Conservation (phyloP, 2,888 invertebrate species). For the Oxytorus armatus region DNA sequence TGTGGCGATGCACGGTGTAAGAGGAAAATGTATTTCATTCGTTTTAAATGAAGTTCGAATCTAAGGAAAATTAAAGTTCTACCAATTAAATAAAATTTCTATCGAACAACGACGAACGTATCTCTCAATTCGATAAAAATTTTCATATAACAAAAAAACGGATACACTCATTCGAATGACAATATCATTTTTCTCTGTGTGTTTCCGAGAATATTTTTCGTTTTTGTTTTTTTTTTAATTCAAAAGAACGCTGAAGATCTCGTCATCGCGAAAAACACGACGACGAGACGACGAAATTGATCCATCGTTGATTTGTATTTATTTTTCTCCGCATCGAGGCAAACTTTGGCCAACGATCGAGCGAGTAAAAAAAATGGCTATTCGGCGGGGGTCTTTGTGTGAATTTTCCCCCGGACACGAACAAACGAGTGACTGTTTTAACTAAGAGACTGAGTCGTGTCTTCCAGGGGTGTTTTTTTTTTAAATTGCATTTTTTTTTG, state of each 20-base stretch:
- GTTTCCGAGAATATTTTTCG: too few relatives aligned
- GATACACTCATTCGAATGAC: too few relatives aligned
- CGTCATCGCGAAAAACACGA: slow-evolving; percentile 43
- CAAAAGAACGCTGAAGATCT: slow-evolving; percentile 55
- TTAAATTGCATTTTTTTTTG: slow-evolving; percentile 39
- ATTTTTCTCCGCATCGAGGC: slow-evolving; percentile 22
- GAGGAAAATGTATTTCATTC: too few relatives aligned
- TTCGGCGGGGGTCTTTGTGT: slow-evolving; percentile 21
- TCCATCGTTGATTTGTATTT: neutral
- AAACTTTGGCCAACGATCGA: neutral
- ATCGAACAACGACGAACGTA: too few relatives aligned
- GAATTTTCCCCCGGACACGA: slow-evolving; percentile 24
- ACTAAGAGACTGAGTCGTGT: slow-evolving; percentile 48
- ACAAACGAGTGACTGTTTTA: slow-evolving; percentile 31
- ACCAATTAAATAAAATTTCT: too few relatives aligned
- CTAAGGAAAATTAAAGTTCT: too few relatives aligned
- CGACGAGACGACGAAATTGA: neutral
- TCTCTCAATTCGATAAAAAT: too few relatives aligned
- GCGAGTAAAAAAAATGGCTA: neutral
- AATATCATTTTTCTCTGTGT: too few relatives aligned
- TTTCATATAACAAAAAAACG: too few relatives aligned
- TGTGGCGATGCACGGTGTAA: too few relatives aligned
- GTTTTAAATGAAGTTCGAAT: too few relatives aligned
- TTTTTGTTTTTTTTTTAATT: too few relatives aligned
- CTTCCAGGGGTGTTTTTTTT: slow-evolving; percentile 14